Evolutionary conservation across 2,113 vertebrate genomes (phyloP).

Genomic region (Hippocampus zosterae): DNA sequence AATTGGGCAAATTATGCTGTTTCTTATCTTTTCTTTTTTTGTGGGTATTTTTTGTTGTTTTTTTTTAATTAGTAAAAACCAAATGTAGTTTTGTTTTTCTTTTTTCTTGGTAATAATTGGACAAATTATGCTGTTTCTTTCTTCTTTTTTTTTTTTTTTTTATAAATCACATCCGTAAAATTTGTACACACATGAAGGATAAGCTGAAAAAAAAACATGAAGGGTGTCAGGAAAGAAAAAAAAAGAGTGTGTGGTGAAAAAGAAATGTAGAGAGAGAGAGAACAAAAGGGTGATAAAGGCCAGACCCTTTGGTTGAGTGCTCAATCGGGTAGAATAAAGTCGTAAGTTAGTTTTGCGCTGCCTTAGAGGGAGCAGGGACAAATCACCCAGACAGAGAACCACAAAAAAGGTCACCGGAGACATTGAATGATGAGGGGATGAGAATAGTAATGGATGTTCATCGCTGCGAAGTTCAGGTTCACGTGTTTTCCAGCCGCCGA

Average conservation of each 20-base stretch:
- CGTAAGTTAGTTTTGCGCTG: constrained; percentile 45
- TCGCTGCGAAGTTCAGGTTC: constrained; percentile 57
- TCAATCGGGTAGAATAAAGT: constrained; percentile 60
- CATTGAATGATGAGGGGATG: constrained; percentile 60
- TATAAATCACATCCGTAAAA: constrained; percentile 9
- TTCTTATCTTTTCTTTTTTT: too few species aligned
- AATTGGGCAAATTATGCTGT: too few species aligned
- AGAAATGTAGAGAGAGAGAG: constrained; percentile 23
- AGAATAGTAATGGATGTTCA: constrained; percentile 58
- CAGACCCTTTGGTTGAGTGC: constrained; percentile 45
- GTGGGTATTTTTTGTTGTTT: too few species aligned
- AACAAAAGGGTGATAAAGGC: constrained; percentile 46
- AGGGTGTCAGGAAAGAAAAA: background rate
- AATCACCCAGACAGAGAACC: constrained; percentile 47
- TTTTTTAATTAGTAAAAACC: too few species aligned
- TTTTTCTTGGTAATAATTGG: too few species aligned
- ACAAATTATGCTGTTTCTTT: too few species aligned
- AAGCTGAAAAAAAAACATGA: background rate
- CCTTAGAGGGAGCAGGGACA: constrained; percentile 43
- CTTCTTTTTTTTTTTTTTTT: background rate
- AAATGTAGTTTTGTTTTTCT: too few species aligned
- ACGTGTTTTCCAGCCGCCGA: constrained; percentile 26
- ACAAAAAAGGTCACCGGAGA: constrained; percentile 49
- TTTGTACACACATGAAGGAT: background rate
- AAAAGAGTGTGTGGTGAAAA: background rate